phyloP scores from a whole-genome alignment of 2,797 vertebrate genomes.

The Gila robusta region DNA sequence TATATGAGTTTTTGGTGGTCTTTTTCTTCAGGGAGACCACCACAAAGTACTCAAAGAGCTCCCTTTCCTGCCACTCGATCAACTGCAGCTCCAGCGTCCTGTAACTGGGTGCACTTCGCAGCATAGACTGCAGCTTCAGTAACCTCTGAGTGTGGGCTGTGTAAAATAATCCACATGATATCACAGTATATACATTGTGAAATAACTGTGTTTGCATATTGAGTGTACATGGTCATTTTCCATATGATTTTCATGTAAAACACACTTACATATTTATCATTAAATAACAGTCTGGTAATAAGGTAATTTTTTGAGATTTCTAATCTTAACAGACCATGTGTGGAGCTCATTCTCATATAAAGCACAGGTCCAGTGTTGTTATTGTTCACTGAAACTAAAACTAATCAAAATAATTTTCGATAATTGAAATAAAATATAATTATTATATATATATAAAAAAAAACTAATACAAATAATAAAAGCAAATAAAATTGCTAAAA shows the following conservation, averaged over 20 bases:
- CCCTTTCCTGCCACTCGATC: slow-evolving; percentile 98
- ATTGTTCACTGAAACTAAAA: slow-evolving; percentile 3
- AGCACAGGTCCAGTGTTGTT: not conserved
- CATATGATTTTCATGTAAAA: not conserved
- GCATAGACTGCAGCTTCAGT: slow-evolving; percentile 93
- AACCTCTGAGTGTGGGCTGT: slow-evolving; percentile 95
- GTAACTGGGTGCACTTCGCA: slow-evolving; percentile 94
- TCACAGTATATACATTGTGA: not conserved
- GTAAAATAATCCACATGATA: slow-evolving; percentile 19
- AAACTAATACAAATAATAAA: not conserved
- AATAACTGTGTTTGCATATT: not conserved
- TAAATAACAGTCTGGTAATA: not conserved
- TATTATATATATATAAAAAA: not conserved
- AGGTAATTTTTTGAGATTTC: not conserved
- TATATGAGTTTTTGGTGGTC: slow-evolving; percentile 92
- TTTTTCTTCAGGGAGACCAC: slow-evolving; percentile 99
- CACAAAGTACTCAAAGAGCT: slow-evolving; percentile 98
- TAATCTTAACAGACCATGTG: not conserved
- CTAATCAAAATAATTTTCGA: not conserved
- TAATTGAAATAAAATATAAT: not conserved
- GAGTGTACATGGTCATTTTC: not conserved
- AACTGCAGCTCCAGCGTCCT: slow-evolving; percentile 96
- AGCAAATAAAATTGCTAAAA: not conserved
- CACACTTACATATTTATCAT: not conserved
- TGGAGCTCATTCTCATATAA: not conserved